Evolutionary conservation across 1,140 invertebrate genomes (phyloP), one percentile per base, ranked within the genome.

Genomic region (Macrotrachela quadricornifera): DNA sequence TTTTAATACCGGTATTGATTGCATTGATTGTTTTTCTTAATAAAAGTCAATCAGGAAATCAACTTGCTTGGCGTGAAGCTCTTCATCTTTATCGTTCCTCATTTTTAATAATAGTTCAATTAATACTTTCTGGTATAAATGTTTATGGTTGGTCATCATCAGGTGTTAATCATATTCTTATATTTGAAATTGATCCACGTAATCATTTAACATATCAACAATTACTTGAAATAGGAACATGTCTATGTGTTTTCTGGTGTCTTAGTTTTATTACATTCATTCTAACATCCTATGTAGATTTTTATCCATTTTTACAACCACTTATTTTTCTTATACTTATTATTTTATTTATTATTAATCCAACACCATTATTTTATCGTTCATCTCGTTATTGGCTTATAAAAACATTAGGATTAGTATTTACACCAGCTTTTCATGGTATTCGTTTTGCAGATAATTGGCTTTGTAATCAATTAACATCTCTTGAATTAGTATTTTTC

Each of bases 381-480:
- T 45, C 47, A 46, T 49, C 54, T 4, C 14, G 54, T 21, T 15
- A 11, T 1, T 55, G 54, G 54, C 15, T 55, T 8, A 12, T 55
- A 4, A 36, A 30, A 21, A 41, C 39, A 9, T 15, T 55, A 11
- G 47, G 50, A 49, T 30, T 44, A 57, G 38, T 54, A n/a, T 54
- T 94, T 44, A 77, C 82, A n/a, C 84, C 91, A 0, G 91, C 92
- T 40, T 92, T 96, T 63, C 82, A 84, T 57, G 83, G 84, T 62
- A 92, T 99, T 8, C 79, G 82, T 45, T 99, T 99, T 69, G 88
- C 92, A 30, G 92, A 99, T 73, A 99, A 99, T 77, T 99, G 94
- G 94, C 76, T 99, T 59, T 92, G 87, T 37, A 94, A 99, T 75
- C 94, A 99, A 67, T 74, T 96, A 58, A 97, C 94, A 64, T 94